Percentiles rank a stretch among this genome's conserved stretches.
phyloP scores from a whole-genome alignment of 2,888 invertebrate genomes.

The Campaea margaritaria region DNA sequence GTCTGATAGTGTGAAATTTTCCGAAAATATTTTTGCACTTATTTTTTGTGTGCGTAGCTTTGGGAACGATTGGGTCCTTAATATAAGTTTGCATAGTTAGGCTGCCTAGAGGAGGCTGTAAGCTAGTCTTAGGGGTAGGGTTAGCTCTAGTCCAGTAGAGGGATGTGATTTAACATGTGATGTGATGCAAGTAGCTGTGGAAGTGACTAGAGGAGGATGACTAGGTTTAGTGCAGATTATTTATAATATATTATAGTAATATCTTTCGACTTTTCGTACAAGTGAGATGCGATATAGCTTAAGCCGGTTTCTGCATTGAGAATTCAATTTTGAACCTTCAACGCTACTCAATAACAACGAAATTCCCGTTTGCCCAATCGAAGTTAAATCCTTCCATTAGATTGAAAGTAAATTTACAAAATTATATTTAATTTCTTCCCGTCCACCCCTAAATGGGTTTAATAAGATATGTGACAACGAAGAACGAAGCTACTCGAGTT shows the following conservation, averaged over 20 bases:
- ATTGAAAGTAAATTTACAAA: too few relatives aligned
- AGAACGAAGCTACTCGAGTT: too few relatives aligned
- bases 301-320: background rate
- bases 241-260: conserved; percentile 10
- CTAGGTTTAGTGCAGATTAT: conserved; percentile 24
- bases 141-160: conserved; percentile 17
- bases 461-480: too few relatives aligned
- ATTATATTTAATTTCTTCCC: too few relatives aligned
- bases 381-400: too few relatives aligned
- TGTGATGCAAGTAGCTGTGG: conserved; percentile 30
- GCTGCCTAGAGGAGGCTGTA: conserved; percentile 22
- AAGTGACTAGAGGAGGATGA: conserved; percentile 25
- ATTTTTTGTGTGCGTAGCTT: conserved; percentile 21
- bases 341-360: too few relatives aligned
- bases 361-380: too few relatives aligned
- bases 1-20: conserved; percentile 8
- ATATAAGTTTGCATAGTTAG: conserved; percentile 25
- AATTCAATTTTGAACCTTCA: too few relatives aligned
- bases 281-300: conserved; percentile 27
- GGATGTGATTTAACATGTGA: conserved; percentile 33
- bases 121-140: conserved; percentile 16
- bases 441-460: too few relatives aligned
- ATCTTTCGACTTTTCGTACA: conserved; percentile 25
- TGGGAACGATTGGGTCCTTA: conserved; percentile 8
- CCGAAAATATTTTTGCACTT: conserved; percentile 22